phyloP scores from a whole-genome alignment of 2,888 invertebrate species.

The Leptothorax acervorum region DNA sequence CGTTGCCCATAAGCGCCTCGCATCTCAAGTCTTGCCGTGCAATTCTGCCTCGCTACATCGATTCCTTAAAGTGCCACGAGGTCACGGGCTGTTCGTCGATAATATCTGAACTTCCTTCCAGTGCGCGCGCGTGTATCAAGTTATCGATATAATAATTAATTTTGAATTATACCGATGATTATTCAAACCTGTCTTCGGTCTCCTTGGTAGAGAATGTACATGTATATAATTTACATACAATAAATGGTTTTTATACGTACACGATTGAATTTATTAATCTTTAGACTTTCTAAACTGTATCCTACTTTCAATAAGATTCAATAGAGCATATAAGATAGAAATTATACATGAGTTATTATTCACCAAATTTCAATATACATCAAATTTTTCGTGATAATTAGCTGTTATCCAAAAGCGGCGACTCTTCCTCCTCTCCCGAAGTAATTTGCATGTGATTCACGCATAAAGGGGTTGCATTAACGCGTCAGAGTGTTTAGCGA shows the following conservation, averaged over 20 bases:
- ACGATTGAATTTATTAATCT: constrained; percentile 6
- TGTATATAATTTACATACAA: constrained; percentile 1
- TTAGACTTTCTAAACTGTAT: neutral
- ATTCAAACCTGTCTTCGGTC: constrained; percentile 54
- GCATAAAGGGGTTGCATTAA: constrained; percentile 32
- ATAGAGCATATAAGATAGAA: neutral
- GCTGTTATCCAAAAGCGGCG: neutral
- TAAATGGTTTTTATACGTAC: neutral
- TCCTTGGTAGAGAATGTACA: neutral
- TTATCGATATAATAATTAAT: constrained; percentile 42
- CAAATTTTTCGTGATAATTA: neutral
- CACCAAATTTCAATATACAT: neutral
- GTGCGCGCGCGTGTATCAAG: neutral
- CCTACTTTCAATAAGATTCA: neutral
- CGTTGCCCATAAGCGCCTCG: constrained; percentile 54
- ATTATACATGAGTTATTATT: neutral
- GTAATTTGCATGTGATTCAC: constrained; percentile 23
- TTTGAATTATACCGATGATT: constrained; percentile 54
- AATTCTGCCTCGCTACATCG: constrained; percentile 17
- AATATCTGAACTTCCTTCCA: constrained; percentile 29
- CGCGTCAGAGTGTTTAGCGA: neutral
- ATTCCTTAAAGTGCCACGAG: constrained; percentile 35
- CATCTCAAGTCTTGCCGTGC: neutral
- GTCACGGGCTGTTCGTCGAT: neutral
- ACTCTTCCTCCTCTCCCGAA: neutral